These are phyloP conservation scores for Aphaenogaster ashmeadi DNA, from an alignment of 1,140 invertebrate species.

Conservation along the genomic window DNA sequence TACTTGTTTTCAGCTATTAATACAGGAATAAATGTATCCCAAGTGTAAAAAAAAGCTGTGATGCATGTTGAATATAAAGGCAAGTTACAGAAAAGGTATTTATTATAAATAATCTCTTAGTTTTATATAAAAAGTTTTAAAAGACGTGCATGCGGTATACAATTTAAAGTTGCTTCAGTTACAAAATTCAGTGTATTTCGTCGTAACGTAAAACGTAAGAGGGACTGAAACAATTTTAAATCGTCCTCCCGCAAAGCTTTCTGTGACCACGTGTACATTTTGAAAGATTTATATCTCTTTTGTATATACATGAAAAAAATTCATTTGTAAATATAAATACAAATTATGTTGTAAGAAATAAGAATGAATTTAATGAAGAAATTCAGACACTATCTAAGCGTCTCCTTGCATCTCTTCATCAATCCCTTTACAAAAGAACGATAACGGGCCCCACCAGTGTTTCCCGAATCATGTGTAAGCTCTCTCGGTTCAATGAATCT, in stretches of 20 bases:
- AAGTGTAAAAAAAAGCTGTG: slow-evolving; percentile 33
- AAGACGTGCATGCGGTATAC: not conserved
- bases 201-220: not conserved
- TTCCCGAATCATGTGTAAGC: not conserved
- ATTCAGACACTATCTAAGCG: not conserved
- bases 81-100: slow-evolving; percentile 6
- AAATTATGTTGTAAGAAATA: slow-evolving; percentile 12
- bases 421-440: slow-evolving; percentile 1
- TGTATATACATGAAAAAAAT: not conserved
- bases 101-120: slow-evolving; percentile 20
- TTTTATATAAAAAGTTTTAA: slow-evolving; percentile 2
- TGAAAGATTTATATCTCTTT: slow-evolving; percentile 3
- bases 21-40: slow-evolving; percentile 75
- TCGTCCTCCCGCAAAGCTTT: not conserved
- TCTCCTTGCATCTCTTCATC: not conserved
- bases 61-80: slow-evolving; percentile 14
- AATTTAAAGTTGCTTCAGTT: slow-evolving; percentile 21
- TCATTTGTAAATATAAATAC: slow-evolving; percentile 42
- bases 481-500: not conserved
- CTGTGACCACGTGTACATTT: not conserved
- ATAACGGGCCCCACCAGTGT: not conserved
- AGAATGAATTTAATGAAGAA: slow-evolving; percentile 15
- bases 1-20: slow-evolving; percentile 80
- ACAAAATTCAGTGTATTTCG: not conserved
- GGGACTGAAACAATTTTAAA: slow-evolving; percentile 19